Base-by-base conservation (phyloP, 2,888 invertebrate species). In the Eupithecia exiguata region DNA sequence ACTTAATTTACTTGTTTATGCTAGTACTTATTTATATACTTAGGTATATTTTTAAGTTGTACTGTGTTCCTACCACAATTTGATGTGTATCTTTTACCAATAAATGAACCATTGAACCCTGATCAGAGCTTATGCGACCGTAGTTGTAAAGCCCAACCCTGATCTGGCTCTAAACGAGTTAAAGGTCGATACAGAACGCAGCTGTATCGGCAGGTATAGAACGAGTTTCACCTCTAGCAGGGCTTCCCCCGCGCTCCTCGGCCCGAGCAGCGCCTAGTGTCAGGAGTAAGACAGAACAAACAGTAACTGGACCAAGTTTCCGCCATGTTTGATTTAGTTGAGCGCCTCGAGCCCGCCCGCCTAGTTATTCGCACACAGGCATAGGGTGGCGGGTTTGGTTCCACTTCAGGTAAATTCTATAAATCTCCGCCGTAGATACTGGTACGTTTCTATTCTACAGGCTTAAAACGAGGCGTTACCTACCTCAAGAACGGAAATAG, bases 291-390 rank as follows among this genome's bases (percentile, higher is more conserved):
- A 61, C 71, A 25, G 67, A 71, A 68, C 74, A 62, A 75, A 72
- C 71, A 69, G 67, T 69, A 74, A 71, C 71, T 71, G 71, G 65
- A 67, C 46, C 74, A 72, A 75, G 74, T 75, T 72, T 53, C 74
- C 69, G 53, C 5, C 53, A 71, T 71, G 65, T 71, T 66, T 53
- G 70, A 71, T 66, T 63, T 66, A 65, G 70, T 71, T 71, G 38
- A 38, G 16, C 66, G 49, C 30, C 70, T 38, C 62, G 9, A n/a
- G 49, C 49, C 49, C 46, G 61, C 49, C n/a, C 49, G 49, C 49
- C n/a, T 21, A 9, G 10, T 2, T 16, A 5, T 25, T 21, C 61
- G 36, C 12, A 9, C 25, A 16, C 18, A 36, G 63, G 30, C 25
- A 9, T 18, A 36, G 63, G n/a, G 46, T 2, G 43, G 46, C 46